Conservation (phyloP, 2,888 invertebrate genomes). For the Chaitophorus viminalis region DNA sequence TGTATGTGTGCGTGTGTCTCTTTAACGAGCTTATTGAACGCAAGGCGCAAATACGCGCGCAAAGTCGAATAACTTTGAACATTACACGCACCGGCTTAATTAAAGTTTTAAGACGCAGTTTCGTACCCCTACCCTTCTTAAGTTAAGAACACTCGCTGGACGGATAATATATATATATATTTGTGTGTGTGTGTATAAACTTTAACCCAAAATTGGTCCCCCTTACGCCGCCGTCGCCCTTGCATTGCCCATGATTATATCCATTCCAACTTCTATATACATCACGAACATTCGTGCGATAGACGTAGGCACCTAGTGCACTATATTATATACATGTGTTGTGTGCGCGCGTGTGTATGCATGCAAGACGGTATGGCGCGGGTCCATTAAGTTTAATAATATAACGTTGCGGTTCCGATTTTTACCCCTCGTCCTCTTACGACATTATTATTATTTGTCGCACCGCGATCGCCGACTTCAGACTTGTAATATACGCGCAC, state of each 20-base stretch:
- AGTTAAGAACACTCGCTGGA: slow-evolving; percentile 41
- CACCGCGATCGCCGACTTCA: neutral
- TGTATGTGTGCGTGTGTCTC: neutral
- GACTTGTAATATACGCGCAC: neutral
- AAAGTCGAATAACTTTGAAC: slow-evolving; percentile 35
- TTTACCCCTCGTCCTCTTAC: neutral
- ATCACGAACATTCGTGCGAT: neutral
- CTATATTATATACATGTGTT: too few species aligned
- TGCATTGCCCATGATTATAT: neutral
- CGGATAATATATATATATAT: neutral
- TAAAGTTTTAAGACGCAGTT: slow-evolving; percentile 56
- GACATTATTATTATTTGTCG: neutral
- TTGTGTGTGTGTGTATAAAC: neutral
- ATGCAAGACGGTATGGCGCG: neutral
- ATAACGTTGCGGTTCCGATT: slow-evolving; percentile 7
- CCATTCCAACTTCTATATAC: neutral
- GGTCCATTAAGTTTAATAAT: slow-evolving; percentile 45
- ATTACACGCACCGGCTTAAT: slow-evolving; percentile 60
- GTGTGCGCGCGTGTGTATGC: neutral
- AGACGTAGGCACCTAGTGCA: neutral
- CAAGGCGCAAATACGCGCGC: neutral
- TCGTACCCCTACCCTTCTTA: neutral
- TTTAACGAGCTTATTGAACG: neutral
- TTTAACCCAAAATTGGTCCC: slow-evolving; percentile 22
- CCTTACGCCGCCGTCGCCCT: neutral